Conservation (phyloP, 2,113 vertebrate species). For the Cettia cetti region DNA sequence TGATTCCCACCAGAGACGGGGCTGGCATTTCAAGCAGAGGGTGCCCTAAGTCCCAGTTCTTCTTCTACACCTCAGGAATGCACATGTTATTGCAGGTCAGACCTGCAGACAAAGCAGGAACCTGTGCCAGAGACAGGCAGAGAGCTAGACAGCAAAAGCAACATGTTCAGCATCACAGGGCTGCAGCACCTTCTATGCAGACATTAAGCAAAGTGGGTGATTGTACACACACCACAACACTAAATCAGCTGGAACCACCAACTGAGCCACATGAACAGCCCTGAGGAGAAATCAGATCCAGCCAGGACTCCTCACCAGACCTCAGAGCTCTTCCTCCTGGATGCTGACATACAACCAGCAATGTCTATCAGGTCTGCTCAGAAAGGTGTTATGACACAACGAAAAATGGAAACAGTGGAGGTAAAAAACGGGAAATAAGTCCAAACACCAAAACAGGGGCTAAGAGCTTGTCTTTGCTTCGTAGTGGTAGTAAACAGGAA, state of each 20-base stretch:
- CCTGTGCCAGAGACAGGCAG: background rate
- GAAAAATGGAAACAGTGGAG: background rate
- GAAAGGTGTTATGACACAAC: background rate
- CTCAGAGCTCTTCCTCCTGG: background rate
- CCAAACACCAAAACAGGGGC: background rate
- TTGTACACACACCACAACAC: fast-evolving
- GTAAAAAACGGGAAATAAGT: background rate
- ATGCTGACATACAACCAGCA: too few species aligned
- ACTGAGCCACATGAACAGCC: fast-evolving
- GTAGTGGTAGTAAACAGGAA: background rate
- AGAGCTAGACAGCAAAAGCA: background rate
- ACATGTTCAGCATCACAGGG: background rate
- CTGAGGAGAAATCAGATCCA: background rate
- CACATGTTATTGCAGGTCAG: background rate
- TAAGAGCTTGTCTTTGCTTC: background rate
- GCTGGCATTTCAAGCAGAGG: background rate
- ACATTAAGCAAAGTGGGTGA: fast-evolving
- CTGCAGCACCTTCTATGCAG: background rate
- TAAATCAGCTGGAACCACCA: background rate
- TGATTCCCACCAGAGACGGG: background rate
- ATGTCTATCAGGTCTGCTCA: background rate
- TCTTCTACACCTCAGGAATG: background rate
- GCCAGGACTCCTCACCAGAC: background rate
- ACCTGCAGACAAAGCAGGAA: background rate
- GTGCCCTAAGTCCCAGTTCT: background rate